Conservation (phyloP, 1,140 invertebrate genomes). For the Drosophila ficusphila region DNA sequence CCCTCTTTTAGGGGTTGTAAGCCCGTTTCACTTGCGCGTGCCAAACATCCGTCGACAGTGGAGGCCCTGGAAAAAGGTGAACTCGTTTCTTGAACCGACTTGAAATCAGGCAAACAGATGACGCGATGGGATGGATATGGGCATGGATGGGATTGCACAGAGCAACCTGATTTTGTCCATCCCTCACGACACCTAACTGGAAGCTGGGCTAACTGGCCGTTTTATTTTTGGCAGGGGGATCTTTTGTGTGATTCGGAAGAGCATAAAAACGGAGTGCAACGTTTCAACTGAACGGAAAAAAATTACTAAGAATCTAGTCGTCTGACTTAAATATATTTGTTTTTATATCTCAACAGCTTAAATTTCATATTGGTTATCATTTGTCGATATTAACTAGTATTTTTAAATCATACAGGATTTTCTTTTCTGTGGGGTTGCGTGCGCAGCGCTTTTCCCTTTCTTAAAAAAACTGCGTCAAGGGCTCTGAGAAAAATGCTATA, state of each 20-base stretch:
- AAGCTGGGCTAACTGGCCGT: not conserved
- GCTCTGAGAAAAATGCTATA: slow-evolving; percentile 66
- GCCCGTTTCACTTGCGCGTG: slow-evolving; percentile 68
- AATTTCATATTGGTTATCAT: too few species aligned
- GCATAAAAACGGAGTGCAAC: not conserved
- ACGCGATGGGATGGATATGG: not conserved
- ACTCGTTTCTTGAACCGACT: not conserved
- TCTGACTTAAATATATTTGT: too few species aligned
- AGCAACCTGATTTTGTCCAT: slow-evolving; percentile 6
- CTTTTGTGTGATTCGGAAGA: not conserved
- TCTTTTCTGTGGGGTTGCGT: slow-evolving; percentile 41
- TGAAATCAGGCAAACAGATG: not conserved
- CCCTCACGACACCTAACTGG: not conserved
- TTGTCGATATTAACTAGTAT: too few species aligned
- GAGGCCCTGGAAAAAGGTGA: slow-evolving; percentile 11
- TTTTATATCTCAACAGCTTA: too few species aligned
- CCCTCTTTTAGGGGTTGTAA: slow-evolving; percentile 42
- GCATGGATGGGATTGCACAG: not conserved
- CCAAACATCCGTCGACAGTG: slow-evolving; percentile 39
- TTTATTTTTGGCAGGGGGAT: not conserved
- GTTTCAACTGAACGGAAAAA: too few species aligned
- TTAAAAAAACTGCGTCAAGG: slow-evolving; percentile 39
- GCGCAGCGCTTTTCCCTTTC: slow-evolving; percentile 42
- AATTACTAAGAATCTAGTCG: too few species aligned
- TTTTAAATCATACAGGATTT: not conserved